phyloP scores from a whole-genome alignment of 2,113 vertebrate genomes.

The Mus pahari region DNA sequence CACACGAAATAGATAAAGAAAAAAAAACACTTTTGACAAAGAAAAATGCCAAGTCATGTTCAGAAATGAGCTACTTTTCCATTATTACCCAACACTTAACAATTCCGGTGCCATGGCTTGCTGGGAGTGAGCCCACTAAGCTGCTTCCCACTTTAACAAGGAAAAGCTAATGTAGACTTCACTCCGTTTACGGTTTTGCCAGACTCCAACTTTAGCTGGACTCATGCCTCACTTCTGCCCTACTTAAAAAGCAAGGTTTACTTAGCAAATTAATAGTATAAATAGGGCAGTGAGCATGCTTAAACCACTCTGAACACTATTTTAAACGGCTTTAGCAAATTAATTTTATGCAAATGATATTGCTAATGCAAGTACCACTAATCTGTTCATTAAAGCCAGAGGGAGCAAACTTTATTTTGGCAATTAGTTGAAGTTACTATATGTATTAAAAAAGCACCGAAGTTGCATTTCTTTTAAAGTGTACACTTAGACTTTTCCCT shows the following conservation, averaged over 20 bases:
- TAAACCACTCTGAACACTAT: constrained; percentile 76
- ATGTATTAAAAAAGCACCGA: constrained; percentile 59
- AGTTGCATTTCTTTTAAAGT: constrained; percentile 53
- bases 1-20: neutral
- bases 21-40: constrained; percentile 36
- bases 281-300: constrained; percentile 66
- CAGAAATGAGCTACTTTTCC: neutral
- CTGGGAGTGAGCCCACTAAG: neutral
- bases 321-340: constrained; percentile 78
- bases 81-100: neutral
- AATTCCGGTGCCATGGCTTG: neutral
- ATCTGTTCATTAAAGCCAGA: constrained; percentile 80
- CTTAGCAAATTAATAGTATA: constrained; percentile 77
- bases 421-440: constrained; percentile 73
- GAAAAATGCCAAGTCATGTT: neutral
- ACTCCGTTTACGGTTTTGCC: constrained; percentile 25
- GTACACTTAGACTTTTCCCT: neutral
- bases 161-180: neutral
- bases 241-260: constrained; percentile 73
- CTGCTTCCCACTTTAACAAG: neutral
- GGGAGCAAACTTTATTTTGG: constrained; percentile 77
- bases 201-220: constrained; percentile 37
- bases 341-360: constrained; percentile 82
- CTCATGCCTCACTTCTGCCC: constrained; percentile 65
- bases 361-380: constrained; percentile 71